A percentile compares a stretch with the other conserved stretches of the same genome.
Evolutionary conservation across 2,113 vertebrate genomes (phyloP).

Genomic region (Pipa parva): DNA sequence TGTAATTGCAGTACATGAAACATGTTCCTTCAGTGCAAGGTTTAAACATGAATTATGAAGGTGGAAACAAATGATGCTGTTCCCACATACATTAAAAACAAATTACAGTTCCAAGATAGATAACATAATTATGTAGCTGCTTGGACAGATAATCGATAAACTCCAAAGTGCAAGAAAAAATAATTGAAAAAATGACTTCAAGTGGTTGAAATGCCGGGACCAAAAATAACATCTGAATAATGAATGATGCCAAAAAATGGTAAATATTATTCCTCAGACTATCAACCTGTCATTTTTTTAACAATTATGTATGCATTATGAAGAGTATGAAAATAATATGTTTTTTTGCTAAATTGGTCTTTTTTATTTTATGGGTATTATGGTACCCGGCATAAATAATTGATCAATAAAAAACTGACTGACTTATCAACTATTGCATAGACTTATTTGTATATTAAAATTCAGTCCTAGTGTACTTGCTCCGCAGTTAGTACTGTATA

Average conservation of each 20-base stretch:
- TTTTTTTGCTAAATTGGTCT: neutral
- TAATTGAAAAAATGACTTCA: slow-evolving; percentile 32
- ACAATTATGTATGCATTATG: slow-evolving; percentile 12
- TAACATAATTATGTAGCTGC: slow-evolving; percentile 31
- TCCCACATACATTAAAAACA: slow-evolving; percentile 41
- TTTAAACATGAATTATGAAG: slow-evolving; percentile 40
- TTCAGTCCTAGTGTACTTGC: too few relatives aligned
- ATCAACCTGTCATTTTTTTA: neutral
- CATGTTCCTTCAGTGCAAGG: slow-evolving; percentile 17
- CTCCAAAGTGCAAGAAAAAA: slow-evolving; percentile 36
- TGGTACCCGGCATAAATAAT: too few relatives aligned
- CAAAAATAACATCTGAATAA: slow-evolving; percentile 32
- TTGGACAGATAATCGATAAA: slow-evolving; percentile 34
- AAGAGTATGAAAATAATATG: neutral
- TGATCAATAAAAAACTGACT: neutral
- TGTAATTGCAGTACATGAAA: slow-evolving; percentile 32
- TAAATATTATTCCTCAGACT: slow-evolving; percentile 9
- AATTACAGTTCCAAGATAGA: slow-evolving; percentile 35
- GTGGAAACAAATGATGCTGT: slow-evolving; percentile 33
- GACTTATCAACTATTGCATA: too few relatives aligned
- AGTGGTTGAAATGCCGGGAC: slow-evolving; percentile 21
- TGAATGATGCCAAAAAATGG: slow-evolving; percentile 20
- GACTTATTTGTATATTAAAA: too few relatives aligned
- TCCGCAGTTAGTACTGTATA: too few relatives aligned
- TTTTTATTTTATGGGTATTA: neutral